Conservation (phyloP, 2,113 vertebrate genomes). For the Sapayoa aenigma region DNA sequence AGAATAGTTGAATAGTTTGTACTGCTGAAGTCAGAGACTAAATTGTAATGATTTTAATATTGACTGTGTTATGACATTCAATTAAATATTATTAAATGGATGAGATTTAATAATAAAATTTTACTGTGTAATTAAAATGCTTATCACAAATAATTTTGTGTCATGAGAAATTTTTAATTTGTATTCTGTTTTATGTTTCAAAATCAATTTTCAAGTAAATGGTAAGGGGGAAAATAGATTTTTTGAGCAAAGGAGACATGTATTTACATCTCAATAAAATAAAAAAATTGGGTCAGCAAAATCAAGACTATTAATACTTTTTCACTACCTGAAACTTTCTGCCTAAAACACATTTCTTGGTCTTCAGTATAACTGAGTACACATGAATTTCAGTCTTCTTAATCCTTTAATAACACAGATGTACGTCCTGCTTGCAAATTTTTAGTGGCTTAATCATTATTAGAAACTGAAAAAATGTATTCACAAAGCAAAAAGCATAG, state of each 20-base stretch:
- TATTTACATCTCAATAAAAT: neutral
- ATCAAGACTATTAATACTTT: neutral
- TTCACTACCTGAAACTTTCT: neutral
- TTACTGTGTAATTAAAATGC: neutral
- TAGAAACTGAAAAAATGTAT: neutral
- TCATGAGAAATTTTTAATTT: neutral
- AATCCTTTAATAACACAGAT: neutral
- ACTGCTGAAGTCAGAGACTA: neutral
- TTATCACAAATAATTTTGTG: neutral
- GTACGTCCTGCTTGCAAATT: neutral
- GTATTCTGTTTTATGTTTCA: neutral
- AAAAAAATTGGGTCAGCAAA: neutral
- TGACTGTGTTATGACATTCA: neutral
- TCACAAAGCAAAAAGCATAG: neutral
- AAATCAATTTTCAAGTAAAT: neutral
- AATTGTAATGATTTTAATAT: neutral
- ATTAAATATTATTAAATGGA: neutral
- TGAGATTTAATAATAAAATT: neutral
- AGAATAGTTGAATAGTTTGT: neutral
- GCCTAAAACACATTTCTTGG: neutral
- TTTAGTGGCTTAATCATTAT: neutral
- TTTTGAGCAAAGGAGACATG: neutral
- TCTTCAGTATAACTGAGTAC: neutral
- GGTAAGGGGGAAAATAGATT: neutral
- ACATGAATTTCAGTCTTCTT: neutral